Evolutionary conservation across 2,888 invertebrate species (phyloP), one percentile per base, ranked within the genome.

Genomic region (Drosophila eohydei): DNA sequence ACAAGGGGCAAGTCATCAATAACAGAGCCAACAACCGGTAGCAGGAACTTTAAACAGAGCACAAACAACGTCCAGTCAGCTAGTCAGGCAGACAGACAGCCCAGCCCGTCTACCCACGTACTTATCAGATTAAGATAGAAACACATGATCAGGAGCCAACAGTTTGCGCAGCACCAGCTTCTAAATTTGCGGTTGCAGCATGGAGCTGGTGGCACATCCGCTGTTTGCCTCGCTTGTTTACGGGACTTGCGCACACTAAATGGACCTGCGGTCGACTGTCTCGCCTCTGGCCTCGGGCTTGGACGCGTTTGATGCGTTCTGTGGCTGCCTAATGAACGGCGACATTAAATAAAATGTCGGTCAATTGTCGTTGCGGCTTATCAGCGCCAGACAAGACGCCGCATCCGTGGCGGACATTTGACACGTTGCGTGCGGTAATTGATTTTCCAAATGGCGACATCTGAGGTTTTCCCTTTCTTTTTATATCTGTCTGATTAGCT

Each of bases 301-400:
- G 3, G 21, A 11, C 32, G 43, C 57, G 41, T 50, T 34, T 54
- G 50, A 36, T 50, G 48, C 57, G 62, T 64, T 68, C 66, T 72
- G 79, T 50, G 78, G 80, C 66, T 71, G 83, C 69, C 78, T 84
- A 84, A 84, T 84, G 86, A 84, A 85, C 84, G 81, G 74, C 80
- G 81, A 82, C 83, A 84, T 84, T 85, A 84, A 85, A 84, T 85
- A 84, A 84, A 84, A 84, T 85, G 83, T 83, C 72, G 83, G 86
- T 85, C 86, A 85, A 84, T 84, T 85, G 86, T 81, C 83, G 80
- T 80, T 83, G 83, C 44, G 85, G 83, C 71, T 71, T 81, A 79
- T 80, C 80, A 80, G 73, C 61, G 74, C 40, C 71, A 81, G 81
- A 75, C 81, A 80, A 75, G 71, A 73, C 67, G 59, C 44, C 58